Percentiles rank a stretch among this genome's conserved stretches.
These are phyloP conservation scores for Crocodylus rhombifer DNA, from an alignment of 2,797 vertebrate genomes.

Conservation along the genomic window DNA sequence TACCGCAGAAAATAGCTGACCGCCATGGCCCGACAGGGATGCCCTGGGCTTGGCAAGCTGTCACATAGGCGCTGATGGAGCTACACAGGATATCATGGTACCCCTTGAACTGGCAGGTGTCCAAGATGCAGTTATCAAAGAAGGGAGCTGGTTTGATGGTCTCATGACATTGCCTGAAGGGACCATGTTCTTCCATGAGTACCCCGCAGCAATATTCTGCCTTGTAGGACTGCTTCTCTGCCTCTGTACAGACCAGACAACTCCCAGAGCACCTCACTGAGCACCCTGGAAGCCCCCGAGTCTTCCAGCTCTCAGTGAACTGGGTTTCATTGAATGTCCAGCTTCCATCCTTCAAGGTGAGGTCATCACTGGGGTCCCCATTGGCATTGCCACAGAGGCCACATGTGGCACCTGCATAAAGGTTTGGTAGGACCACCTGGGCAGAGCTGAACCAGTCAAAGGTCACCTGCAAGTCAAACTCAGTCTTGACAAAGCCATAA, in stretches of 20 bases:
- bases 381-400: constrained; percentile 88
- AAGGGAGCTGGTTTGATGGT: constrained; percentile 22
- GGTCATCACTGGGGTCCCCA: constrained; percentile 70
- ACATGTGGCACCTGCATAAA: constrained; percentile 79
- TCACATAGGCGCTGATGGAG: constrained; percentile 40
- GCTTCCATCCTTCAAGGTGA: constrained; percentile 74
- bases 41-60: constrained; percentile 29
- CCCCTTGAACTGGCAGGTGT: constrained; percentile 61
- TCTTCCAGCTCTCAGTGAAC: constrained; percentile 81
- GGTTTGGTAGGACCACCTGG: constrained; percentile 64
- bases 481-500: constrained; percentile 32
- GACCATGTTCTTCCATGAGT: constrained; percentile 52
- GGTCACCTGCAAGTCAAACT: constrained; percentile 52
- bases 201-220: constrained; percentile 74
- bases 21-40: constrained; percentile 54
- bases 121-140: constrained; percentile 58
- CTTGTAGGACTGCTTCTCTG: constrained; percentile 69
- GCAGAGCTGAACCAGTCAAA: constrained; percentile 71
- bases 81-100: constrained; percentile 40
- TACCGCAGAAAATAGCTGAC: constrained; percentile 61
- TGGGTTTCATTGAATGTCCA: constrained; percentile 41
- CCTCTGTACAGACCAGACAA: constrained; percentile 75
- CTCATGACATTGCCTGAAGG: constrained; percentile 22
- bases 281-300: constrained; percentile 71
- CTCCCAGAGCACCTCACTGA: constrained; percentile 41